Percentiles rank a stretch among this genome's conserved stretches.
phyloP scores from a whole-genome alignment of 2,888 invertebrate species.

The Agelastica alni region DNA sequence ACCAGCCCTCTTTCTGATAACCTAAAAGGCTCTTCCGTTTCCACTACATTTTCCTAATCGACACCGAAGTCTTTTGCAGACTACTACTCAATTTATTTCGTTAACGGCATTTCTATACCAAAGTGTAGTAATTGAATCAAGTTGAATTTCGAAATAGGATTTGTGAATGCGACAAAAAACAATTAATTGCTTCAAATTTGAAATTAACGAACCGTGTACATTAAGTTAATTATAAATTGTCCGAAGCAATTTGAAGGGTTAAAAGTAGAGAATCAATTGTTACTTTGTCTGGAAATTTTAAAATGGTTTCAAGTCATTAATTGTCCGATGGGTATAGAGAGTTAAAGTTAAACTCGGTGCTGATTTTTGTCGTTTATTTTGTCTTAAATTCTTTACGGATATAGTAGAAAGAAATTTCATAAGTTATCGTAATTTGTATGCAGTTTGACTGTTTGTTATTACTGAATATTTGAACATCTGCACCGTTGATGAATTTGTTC shows the following conservation, averaged over 20 bases:
- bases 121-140: conserved; percentile 19
- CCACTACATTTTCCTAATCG: conserved; percentile 36
- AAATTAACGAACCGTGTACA: conserved; percentile 7
- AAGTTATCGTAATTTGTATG: too few relatives aligned
- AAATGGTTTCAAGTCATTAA: too few relatives aligned
- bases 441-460: too few relatives aligned
- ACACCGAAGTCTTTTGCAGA: conserved; percentile 26
- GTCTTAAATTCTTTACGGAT: too few relatives aligned
- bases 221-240: not conserved
- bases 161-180: conserved; percentile 9
- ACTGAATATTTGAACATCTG: not conserved
- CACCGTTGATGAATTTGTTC: not conserved
- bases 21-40: conserved; percentile 50
- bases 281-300: too few relatives aligned
- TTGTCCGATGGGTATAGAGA: too few relatives aligned
- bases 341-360: too few relatives aligned
- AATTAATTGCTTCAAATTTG: conserved; percentile 13
- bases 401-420: too few relatives aligned
- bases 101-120: conserved; percentile 14
- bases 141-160: conserved; percentile 17
- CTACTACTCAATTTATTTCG: conserved; percentile 26
- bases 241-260: too few relatives aligned
- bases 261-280: too few relatives aligned
- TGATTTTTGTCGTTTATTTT: too few relatives aligned
- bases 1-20: conserved; percentile 52